Evolutionary conservation across 1,140 invertebrate genomes (phyloP).

Genomic region (Neotoxoptera formosana): DNA sequence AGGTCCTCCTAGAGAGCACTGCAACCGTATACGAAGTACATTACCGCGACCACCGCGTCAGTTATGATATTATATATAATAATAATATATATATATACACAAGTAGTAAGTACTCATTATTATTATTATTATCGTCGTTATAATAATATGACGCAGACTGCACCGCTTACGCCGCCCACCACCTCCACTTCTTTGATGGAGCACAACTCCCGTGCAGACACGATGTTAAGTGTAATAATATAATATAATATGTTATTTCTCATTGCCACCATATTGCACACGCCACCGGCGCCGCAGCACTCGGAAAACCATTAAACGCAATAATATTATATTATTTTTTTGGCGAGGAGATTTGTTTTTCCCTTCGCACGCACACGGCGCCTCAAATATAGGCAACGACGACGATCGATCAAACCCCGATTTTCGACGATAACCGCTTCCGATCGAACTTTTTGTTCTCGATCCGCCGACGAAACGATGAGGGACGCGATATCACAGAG

Average conservation of each 20-base stretch:
- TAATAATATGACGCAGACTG: neutral
- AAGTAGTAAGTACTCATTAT: neutral
- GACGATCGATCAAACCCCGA: neutral
- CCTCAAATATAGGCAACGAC: neutral
- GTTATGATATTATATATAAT: neutral
- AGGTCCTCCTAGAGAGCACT: slow-evolving; percentile 17
- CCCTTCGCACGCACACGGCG: neutral
- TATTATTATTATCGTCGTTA: neutral
- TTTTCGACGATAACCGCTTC: neutral
- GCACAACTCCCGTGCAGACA: neutral
- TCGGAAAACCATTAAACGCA: neutral
- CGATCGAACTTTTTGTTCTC: neutral
- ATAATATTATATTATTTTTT: neutral
- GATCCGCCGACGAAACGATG: neutral
- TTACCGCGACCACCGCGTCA: neutral
- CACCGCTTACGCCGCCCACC: neutral
- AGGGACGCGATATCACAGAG: neutral
- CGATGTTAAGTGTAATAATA: neutral
- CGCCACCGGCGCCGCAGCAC: neutral
- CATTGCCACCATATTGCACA: neutral
- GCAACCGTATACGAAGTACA: neutral
- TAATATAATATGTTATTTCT: neutral
- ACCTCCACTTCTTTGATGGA: neutral
- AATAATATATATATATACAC: neutral
- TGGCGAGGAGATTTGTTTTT: neutral